Percentiles rank a stretch among this genome's conserved stretches.
phyloP scores from a whole-genome alignment of 2,888 invertebrate species.

The Andrena marginata region DNA sequence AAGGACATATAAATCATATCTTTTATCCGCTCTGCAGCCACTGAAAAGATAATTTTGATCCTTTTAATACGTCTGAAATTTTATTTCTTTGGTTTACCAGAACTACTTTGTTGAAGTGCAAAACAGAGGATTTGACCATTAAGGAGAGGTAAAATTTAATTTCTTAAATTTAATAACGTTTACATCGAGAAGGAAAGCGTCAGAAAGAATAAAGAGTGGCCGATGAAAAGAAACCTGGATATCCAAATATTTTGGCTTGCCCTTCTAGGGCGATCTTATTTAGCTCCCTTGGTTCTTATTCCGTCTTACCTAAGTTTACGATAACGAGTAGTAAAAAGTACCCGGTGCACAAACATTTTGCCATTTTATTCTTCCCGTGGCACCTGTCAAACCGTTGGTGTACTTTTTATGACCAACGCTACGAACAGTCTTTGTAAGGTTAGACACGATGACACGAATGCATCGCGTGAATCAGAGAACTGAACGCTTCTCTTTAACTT shows the following conservation, averaged over 20 bases:
- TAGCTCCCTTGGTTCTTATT: not conserved
- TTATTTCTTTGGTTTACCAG: not conserved
- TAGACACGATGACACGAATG: constrained; percentile 52
- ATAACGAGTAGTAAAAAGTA: constrained; percentile 45
- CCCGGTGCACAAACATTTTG: constrained; percentile 42
- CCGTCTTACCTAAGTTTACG: constrained; percentile 54
- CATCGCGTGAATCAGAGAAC: constrained; percentile 53
- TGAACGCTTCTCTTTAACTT: constrained; percentile 35
- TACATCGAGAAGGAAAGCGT: not conserved
- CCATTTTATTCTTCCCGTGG: constrained; percentile 39
- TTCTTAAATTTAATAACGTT: not conserved
- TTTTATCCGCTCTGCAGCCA: constrained; percentile 88
- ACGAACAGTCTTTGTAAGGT: constrained; percentile 39
- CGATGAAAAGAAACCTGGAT: not conserved
- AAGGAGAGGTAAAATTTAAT: not conserved
- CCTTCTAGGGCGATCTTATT: not conserved
- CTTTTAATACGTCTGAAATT: not conserved
- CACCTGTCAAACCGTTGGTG: constrained; percentile 38
- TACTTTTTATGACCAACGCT: constrained; percentile 27
- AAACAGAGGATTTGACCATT: not conserved
- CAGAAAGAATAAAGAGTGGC: not conserved
- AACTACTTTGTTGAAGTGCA: not conserved
- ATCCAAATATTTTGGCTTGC: constrained; percentile 1
- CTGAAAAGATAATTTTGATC: constrained; percentile 79
- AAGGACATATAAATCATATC: constrained; percentile 93